Base-by-base conservation (phyloP, 2,797 vertebrate genomes). In the Sebastolobus alascanus region DNA sequence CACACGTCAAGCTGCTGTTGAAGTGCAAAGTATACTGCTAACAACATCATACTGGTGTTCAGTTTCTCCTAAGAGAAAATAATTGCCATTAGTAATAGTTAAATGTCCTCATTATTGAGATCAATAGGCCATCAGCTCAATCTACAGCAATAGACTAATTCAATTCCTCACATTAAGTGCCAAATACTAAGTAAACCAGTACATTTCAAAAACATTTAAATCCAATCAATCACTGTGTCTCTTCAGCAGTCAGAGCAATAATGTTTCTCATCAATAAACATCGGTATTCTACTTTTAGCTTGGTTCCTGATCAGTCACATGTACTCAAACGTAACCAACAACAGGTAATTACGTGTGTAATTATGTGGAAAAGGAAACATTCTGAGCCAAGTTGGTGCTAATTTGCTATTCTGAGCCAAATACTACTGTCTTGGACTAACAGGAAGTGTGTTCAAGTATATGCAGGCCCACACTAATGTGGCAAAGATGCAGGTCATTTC, bases 401-500 rank as follows among this genome's bases (percentile, higher is more conserved):
- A 68, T 79, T 82, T 80, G 50, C 70, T 81, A 81, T 84, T 87
- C 50, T 84, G 52, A 74, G 81, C 22, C 40, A 25, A 74, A 83
- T 75, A 77, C 73, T 68, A 68, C 82, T 84, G 75, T 56, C 54
- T 25, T 73, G 25, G 8, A 63, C 75, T 31, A 43, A 75, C 54
- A 63, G 77, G 74, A 85, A 69, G 77, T 79, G 69, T 50, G 82
- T 79, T 74, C 33, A 77, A 80, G 76, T 50, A 73, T 58, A 73
- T 84, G 85, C 90, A 80, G 69, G 65, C 61, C 69, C 20, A 63
- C 50, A 68, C 86, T 92, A 91, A 91, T 86, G 86, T 77, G 91
- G 73, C 73, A 89, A 88, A 85, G 55, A 82, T 76, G 86, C 80
- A 84, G 90, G 85, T 90, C 85, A 92, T 88, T 93, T 95, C 93